Evolutionary conservation across 2,888 invertebrate genomes (phyloP).

Genomic region (Anthrax anthrax): DNA sequence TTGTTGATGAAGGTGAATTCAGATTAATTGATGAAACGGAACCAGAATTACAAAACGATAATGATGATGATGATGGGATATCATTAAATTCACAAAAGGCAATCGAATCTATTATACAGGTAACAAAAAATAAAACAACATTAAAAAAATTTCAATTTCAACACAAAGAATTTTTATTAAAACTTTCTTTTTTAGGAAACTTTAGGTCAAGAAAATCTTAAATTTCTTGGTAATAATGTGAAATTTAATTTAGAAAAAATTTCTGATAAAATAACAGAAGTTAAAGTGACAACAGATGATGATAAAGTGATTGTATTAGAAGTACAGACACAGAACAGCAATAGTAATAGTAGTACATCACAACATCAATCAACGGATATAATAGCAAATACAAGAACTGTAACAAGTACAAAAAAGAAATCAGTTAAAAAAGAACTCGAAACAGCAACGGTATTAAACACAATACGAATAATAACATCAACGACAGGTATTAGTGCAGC

Average conservation of each 20-base stretch:
- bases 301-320: slow-evolving; percentile 37
- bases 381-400: not conserved
- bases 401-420: not conserved
- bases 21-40: too few species aligned
- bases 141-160: not conserved
- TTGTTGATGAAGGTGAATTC: not conserved
- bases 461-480: too few species aligned
- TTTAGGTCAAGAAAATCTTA: slow-evolving; percentile 12
- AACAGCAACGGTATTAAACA: too few species aligned
- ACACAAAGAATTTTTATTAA: not conserved
- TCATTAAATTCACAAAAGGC: not conserved
- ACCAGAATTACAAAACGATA: not conserved
- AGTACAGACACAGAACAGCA: too few species aligned
- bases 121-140: not conserved
- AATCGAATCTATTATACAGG: not conserved
- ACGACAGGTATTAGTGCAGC: too few species aligned
- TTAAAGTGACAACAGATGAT: slow-evolving; percentile 35
- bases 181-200: not conserved
- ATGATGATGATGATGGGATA: not conserved
- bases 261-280: slow-evolving; percentile 16
- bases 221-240: slow-evolving; percentile 27
- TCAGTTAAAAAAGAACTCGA: too few species aligned
- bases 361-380: not conserved
- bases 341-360: slow-evolving; percentile 16
- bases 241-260: slow-evolving; percentile 26